These are phyloP conservation scores for Ridgeia piscesae DNA, from an alignment of 1,140 invertebrate genomes.

Conservation along the genomic window DNA sequence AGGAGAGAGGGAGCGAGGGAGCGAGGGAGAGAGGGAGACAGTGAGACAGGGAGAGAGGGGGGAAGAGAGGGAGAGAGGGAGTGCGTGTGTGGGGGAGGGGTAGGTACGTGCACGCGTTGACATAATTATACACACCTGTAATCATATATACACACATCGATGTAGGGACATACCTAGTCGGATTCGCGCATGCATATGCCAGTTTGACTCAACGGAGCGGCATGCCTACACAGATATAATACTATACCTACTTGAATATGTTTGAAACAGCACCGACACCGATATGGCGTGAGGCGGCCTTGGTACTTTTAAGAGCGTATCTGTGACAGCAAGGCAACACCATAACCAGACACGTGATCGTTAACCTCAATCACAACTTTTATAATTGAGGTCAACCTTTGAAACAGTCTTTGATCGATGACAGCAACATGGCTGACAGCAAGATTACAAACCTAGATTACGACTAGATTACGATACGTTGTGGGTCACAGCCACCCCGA, in stretches of 20 bases:
- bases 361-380: too few species aligned
- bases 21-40: too few species aligned
- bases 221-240: neutral
- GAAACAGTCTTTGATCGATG: neutral
- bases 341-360: neutral
- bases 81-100: too few species aligned
- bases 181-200: neutral
- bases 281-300: neutral
- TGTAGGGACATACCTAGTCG: neutral
- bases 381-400: neutral
- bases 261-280: neutral
- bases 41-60: too few species aligned
- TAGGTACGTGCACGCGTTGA: too few species aligned
- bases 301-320: neutral
- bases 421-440: neutral
- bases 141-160: neutral
- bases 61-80: too few species aligned
- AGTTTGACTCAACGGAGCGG: neutral
- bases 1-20: too few species aligned
- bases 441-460: neutral
- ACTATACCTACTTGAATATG: neutral
- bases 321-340: neutral
- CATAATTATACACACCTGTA: too few species aligned
- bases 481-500: neutral
- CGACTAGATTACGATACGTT: neutral